Percentiles rank a stretch among this genome's conserved stretches.
Evolutionary conservation across 35 echinoderm and acorn worm species (phyloP).

Genomic region (Nesometra sesokonis): DNA sequence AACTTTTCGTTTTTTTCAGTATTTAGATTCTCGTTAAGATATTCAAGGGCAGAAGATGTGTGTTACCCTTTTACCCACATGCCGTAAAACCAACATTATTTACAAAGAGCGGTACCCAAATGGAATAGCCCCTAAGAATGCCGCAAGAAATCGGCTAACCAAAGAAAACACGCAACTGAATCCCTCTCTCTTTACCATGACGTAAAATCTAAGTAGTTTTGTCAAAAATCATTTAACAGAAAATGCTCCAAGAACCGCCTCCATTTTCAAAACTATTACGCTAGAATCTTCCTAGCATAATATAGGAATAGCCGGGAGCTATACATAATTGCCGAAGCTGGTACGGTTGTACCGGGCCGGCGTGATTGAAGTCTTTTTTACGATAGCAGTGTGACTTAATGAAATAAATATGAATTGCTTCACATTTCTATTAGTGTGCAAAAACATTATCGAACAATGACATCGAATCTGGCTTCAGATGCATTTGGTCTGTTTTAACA

Average conservation of each 20-base stretch:
- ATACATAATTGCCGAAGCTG: background rate
- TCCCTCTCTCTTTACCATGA: background rate
- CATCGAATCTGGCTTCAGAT: background rate
- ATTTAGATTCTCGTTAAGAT: background rate
- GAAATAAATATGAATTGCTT: conserved; percentile 1
- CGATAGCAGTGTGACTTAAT: background rate
- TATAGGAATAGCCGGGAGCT: background rate
- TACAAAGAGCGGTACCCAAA: background rate
- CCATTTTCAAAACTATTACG: background rate
- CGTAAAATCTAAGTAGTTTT: background rate
- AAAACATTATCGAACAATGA: conserved; percentile 1
- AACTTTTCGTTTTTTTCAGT: background rate
- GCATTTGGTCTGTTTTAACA: background rate
- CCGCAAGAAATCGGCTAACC: background rate
- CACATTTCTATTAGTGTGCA: background rate
- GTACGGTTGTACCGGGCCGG: background rate
- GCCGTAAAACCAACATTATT: background rate
- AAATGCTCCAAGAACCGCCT: background rate
- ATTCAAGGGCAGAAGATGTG: background rate
- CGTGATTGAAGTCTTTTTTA: background rate
- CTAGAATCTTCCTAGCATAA: background rate
- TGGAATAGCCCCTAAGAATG: background rate
- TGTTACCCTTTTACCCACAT: background rate
- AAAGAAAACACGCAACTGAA: background rate
- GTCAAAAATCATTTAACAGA: background rate